Evolutionary conservation across 2,113 vertebrate genomes (phyloP), one percentile per base, ranked within the genome.

Genomic region (Pongo pygmaeus): DNA sequence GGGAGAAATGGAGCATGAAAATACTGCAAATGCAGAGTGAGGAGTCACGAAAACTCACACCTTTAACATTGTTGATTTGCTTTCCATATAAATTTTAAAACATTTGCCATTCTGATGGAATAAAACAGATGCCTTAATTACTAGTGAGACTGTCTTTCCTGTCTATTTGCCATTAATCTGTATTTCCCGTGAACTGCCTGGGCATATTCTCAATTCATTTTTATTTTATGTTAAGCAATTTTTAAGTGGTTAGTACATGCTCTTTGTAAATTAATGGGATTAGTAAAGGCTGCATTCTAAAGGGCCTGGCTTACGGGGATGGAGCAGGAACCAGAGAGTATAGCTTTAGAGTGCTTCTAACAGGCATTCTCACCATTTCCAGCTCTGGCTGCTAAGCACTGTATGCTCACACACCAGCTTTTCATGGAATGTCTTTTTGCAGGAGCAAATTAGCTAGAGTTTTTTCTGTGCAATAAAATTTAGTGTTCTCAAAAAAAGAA

Each of bases 191-290:
- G 50, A 85, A 35, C 16, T 30, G 30, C 40, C 35, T 88, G 30
- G n/a, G 25, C 46, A 75, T 75, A 84, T 22, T 13, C 14, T 61
- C 0, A 3, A 75, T 5, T 88, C 32, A 50, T 75, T 75, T 96
- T 89, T 84, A 55, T 77, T 84, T 90, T 84, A 78, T 20, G 61
- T 17, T 80, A 64, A 90, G 55, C 23, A 67, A 20, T 86, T 79
- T 92, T 86, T 52, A 72, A 78, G 20, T 92, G 74, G 30, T 22
- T 87, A 74, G 38, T 17, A 75, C 10, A 16, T 67, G 30, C 16
- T 75, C 2, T 97, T 83, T 87, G 70, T 61, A 84, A 80, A 85
- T 85, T 61, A 94, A 85, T 14, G 50, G 52, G 75, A 87, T 94
- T n/a, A 92, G 20, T 27, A 72, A 79, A 32, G 23, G 72, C 9